Conservation (phyloP, 2,797 vertebrate species). For the Rallus crepitans region DNA sequence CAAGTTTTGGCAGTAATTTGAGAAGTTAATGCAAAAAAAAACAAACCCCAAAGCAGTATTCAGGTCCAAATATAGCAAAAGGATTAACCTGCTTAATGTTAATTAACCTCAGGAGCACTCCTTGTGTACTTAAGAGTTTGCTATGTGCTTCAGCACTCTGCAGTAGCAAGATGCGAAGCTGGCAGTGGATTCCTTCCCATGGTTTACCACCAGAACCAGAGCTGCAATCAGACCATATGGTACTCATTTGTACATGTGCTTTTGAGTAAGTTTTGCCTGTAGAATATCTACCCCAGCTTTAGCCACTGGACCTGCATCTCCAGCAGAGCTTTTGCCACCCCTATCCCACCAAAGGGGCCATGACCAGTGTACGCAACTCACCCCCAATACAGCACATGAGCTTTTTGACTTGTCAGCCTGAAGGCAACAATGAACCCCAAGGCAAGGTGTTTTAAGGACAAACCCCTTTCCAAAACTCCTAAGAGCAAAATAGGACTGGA, state of each 20-base stretch:
- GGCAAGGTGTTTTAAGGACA: neutral
- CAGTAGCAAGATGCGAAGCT: rapidly evolving
- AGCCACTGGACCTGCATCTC: neutral
- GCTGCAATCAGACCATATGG: rapidly evolving
- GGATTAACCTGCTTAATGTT: neutral
- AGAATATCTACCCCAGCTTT: neutral
- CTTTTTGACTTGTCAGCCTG: neutral
- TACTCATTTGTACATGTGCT: rapidly evolving
- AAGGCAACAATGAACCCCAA: neutral
- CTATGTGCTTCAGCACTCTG: neutral
- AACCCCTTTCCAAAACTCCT: neutral
- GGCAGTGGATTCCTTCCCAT: neutral
- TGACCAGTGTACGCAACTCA: rapidly evolving
- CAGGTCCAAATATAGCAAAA: neutral
- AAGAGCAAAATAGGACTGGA: neutral
- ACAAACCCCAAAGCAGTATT: neutral
- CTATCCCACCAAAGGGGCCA: neutral
- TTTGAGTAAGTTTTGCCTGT: neutral
- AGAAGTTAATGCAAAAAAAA: neutral
- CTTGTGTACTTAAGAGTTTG: neutral
- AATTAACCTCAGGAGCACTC: neutral
- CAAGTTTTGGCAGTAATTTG: neutral
- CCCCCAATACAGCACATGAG: rapidly evolving
- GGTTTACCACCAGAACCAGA: neutral
- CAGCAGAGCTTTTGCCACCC: neutral